Evolutionary conservation across 2,797 vertebrate genomes (phyloP), one percentile per base, ranked within the genome.

Genomic region (Eleutherodactylus coqui): DNA sequence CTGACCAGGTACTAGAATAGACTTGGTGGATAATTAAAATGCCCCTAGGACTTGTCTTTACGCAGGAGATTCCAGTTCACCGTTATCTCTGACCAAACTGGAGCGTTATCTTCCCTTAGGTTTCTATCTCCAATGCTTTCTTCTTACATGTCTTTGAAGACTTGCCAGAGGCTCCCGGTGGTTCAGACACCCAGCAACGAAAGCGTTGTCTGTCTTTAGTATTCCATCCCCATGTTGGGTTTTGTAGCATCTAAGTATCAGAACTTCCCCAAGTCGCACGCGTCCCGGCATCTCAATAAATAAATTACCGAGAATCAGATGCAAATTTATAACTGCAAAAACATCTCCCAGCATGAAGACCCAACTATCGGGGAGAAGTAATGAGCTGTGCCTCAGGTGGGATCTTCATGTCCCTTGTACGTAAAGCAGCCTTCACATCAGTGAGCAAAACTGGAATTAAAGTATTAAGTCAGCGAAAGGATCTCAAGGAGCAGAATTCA

Each of bases 251-350:
- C 34, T 64, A 32, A 32, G 38, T 14, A 60, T 32, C 53, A 78
- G 51, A 58, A 41, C 76, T 60, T 38, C 24, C 41, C 43, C 24
- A 0, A n/a, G 21, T 72, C 16, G 14, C 34, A 13, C 47, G 36
- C 9, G 75, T 34, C 55, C 49, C 11, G 24, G 32, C 81, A 85
- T 70, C 58, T 79, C 62, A 49, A 69, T 85, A 85, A 79, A 85
- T 72, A 32, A 78, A 85, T 79, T 41, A 75, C 29, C 34, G 29
- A 14, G 29, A 73, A 80, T 43, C 34, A 24, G 58, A 80, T 60
- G 69, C 29, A 21, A 75, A 86, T 73, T 72, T 47, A 86, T 62
- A 34, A 51, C 60, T 27, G 34, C 43, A 16, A 36, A 32, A 45
- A 29, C 24, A 29, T 2, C 55, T 77, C 64, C 34, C 77, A 51